Conservation (phyloP, 1,140 invertebrate species). For the Anoplophora glabripennis region DNA sequence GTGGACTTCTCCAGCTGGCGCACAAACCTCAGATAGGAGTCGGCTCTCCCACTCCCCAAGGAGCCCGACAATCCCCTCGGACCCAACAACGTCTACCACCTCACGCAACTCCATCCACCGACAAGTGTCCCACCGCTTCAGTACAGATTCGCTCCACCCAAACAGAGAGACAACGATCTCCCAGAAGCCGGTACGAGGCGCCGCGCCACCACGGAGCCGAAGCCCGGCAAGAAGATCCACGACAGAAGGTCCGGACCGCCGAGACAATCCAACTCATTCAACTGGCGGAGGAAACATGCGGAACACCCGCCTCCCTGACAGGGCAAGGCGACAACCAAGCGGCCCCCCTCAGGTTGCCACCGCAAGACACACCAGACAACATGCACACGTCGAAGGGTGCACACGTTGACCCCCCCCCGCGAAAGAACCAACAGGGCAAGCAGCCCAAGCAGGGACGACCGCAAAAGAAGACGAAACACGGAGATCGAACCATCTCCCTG, state of each 20-base stretch:
- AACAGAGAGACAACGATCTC: background rate
- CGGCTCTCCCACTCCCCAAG: too few relatives aligned
- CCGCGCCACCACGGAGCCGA: background rate
- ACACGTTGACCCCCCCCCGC: background rate
- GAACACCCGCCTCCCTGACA: background rate
- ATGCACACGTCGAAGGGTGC: background rate
- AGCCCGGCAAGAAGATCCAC: background rate
- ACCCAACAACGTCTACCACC: too few relatives aligned
- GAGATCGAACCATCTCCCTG: background rate
- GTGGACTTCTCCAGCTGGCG: too few relatives aligned
- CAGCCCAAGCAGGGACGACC: background rate
- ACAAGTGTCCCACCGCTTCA: too few relatives aligned
- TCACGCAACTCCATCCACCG: too few relatives aligned
- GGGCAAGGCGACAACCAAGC: conserved; percentile 10
- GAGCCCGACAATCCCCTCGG: too few relatives aligned
- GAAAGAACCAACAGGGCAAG: background rate
- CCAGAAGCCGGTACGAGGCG: background rate
- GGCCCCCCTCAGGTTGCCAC: background rate
- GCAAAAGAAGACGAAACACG: conserved; percentile 1
- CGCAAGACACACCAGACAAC: background rate
- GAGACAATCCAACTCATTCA: background rate
- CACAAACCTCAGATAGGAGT: too few relatives aligned
- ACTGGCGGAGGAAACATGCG: background rate
- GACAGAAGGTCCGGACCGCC: conserved; percentile 6
- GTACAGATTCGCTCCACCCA: too few relatives aligned